Conservation (phyloP, 2,888 invertebrate species). For the Exocentrus adspersus region DNA sequence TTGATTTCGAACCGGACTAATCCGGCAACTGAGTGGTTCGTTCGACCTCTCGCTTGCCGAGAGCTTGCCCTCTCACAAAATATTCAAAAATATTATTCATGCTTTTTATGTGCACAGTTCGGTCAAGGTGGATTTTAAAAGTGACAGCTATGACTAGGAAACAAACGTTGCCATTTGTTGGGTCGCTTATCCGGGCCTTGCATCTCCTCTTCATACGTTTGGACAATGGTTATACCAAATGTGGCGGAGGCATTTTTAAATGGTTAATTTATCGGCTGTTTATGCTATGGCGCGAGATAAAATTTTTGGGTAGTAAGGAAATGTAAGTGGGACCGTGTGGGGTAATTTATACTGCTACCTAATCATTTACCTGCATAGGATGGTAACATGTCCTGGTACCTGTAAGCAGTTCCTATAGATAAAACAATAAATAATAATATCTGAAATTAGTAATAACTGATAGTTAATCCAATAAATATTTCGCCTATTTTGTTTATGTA, state of each 20-base stretch:
- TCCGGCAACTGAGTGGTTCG: neutral
- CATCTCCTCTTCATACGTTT: conserved; percentile 20
- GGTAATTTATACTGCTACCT: neutral
- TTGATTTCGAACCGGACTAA: conserved; percentile 9
- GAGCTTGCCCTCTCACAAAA: conserved; percentile 35
- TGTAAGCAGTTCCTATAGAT: no score
- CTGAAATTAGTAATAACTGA: no score
- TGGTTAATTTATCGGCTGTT: neutral
- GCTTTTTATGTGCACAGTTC: conserved; percentile 35
- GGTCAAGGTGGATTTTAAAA: conserved; percentile 41
- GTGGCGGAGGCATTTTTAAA: conserved; percentile 5
- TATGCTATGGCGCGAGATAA: neutral
- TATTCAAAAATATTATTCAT: conserved; percentile 41
- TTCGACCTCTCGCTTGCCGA: conserved; percentile 8
- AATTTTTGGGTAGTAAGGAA: neutral
- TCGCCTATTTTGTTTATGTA: no score
- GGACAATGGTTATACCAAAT: neutral
- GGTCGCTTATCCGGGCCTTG: conserved; percentile 33
- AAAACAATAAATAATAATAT: no score
- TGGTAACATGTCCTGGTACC: no score
- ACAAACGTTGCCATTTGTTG: conserved; percentile 42
- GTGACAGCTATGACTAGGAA: conserved; percentile 42
- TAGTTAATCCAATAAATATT: no score
- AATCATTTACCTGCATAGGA: no score
- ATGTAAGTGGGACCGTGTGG: neutral